Evolutionary conservation across 2,113 vertebrate species (phyloP), one percentile per base, ranked within the genome.

Genomic region (Neolamprologus modestus): DNA sequence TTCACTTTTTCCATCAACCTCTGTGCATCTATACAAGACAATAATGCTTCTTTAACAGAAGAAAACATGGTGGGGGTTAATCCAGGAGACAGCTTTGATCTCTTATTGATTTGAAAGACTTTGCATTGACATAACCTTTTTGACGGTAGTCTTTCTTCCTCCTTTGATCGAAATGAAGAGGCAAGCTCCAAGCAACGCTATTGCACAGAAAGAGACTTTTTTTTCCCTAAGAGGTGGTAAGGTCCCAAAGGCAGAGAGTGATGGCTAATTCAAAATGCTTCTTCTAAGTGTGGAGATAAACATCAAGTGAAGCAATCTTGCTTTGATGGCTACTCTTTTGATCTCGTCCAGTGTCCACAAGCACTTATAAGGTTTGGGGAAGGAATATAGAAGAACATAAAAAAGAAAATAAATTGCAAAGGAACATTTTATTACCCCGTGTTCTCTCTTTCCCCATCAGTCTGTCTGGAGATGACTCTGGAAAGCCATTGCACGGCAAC

Each of bases 261-360:
- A 81, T 26, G 59, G 79, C 66, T 76, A 54, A 87, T 80, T 71
- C 17, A 19, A 80, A 82, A 78, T 85, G 71, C 53, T 54, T 45
- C 79, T 73, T 61, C 40, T 90, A 26, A 87, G 53, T 21, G 82
- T 79, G 35, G 50, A 84, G 59, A 83, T 76, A 89, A 89, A 90
- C 89, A 92, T 63, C 59, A 33, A 84, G 68, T 81, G 42, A 76
- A 85, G 47, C 61, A 57, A 50, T 42, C 28, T 84, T 13, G n/a
- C 61, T 91, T 88, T 87, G 83, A 89, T 84, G 54, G 73, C 21
- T 55, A 3, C 59, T 84, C 61, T 89, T 68, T 80, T 88, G 66
- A 90, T 88, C 79, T 85, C 7, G 9, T 11, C 66, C 37, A 57
- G 37, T 33, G 76, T 85, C 73, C 35, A 85, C 40, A 76, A 81